These are phyloP conservation scores for Galbula dea DNA, from an alignment of 2,113 vertebrate species.

Conservation along the genomic window DNA sequence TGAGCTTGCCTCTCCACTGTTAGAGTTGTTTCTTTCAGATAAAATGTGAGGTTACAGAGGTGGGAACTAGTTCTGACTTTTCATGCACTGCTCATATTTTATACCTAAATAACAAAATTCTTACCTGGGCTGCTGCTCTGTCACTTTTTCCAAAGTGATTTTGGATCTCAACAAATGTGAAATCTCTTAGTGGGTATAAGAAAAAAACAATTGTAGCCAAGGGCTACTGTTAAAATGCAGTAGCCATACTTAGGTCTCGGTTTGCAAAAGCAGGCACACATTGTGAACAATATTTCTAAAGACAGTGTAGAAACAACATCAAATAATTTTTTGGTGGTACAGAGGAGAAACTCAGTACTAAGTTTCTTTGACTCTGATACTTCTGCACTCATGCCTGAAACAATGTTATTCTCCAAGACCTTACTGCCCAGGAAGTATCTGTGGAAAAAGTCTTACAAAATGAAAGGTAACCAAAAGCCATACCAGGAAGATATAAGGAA, in stretches of 20 bases:
- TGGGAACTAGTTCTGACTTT: background rate
- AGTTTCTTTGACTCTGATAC: background rate
- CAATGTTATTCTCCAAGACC: background rate
- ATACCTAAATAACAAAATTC: background rate
- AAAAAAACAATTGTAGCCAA: background rate
- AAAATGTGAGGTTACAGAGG: background rate
- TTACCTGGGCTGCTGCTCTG: background rate
- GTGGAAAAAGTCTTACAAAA: background rate
- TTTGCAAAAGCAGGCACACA: background rate
- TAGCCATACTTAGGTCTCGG: background rate
- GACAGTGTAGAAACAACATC: background rate
- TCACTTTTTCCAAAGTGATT: background rate
- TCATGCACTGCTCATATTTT: background rate
- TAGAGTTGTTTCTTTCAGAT: background rate
- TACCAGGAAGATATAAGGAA: background rate
- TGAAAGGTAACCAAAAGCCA: background rate
- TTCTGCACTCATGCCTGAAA: background rate
- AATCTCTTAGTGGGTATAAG: background rate
- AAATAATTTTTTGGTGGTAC: background rate
- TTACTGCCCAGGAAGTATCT: background rate
- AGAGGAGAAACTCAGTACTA: background rate
- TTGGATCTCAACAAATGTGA: background rate
- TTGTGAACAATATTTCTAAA: background rate
- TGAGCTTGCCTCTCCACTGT: background rate
- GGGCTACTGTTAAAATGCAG: background rate